phyloP scores from a whole-genome alignment of 2,888 invertebrate species.

The Apotomis betuletana region DNA sequence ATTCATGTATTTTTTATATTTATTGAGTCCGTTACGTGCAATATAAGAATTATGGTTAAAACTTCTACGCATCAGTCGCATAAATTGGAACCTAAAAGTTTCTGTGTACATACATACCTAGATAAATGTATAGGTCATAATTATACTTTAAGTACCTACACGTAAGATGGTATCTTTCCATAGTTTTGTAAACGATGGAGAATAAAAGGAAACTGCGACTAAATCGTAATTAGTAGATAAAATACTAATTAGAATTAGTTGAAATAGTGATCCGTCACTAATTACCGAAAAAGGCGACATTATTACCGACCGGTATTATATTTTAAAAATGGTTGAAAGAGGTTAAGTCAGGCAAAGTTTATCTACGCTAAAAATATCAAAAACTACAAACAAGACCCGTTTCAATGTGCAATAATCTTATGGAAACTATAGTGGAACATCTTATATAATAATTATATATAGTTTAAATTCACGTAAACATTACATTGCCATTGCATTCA shows the following conservation, averaged over 20 bases:
- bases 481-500: too few species aligned
- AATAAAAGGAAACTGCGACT: constrained; percentile 43
- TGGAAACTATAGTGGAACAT: too few species aligned
- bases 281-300: constrained; percentile 26
- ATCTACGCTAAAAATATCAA: too few species aligned
- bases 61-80: constrained; percentile 57
- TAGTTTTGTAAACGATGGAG: constrained; percentile 42
- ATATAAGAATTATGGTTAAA: constrained; percentile 45
- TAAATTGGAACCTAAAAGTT: constrained; percentile 42
- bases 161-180: constrained; percentile 41
- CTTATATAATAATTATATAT: too few species aligned
- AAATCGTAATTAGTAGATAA: constrained; percentile 46
- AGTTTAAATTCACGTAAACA: too few species aligned
- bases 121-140: constrained; percentile 45
- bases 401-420: too few species aligned
- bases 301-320: constrained; percentile 35
- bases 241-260: constrained; percentile 46
- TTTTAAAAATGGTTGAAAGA: background rate
- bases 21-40: constrained; percentile 50
- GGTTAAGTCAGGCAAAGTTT: too few species aligned
- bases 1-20: constrained; percentile 40
- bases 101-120: constrained; percentile 49
- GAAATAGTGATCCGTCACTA: constrained; percentile 25
- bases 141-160: constrained; percentile 35
- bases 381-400: too few species aligned